A percentile compares a stretch with the other conserved stretches of the same genome.
Conservation (phyloP, 2,888 invertebrate genomes). For the Oeneis ivallda region DNA sequence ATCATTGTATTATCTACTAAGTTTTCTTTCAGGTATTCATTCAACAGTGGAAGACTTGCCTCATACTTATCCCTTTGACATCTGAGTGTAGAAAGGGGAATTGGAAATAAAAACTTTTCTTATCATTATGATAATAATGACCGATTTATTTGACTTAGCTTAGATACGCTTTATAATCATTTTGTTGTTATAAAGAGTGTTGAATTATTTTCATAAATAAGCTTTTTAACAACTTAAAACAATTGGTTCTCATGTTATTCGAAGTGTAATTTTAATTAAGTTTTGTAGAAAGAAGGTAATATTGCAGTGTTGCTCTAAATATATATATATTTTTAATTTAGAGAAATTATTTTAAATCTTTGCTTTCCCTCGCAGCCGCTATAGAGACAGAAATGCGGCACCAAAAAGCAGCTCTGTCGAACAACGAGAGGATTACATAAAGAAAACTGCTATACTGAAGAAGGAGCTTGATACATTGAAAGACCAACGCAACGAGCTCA, state of each 20-base stretch:
- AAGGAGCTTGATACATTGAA: slow-evolving; percentile 90
- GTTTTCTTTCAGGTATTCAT: slow-evolving; percentile 1
- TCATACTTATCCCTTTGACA: background rate
- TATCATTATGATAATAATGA: background rate
- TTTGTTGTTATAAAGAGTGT: background rate
- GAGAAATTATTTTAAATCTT: background rate
- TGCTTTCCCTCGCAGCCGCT: slow-evolving; percentile 72
- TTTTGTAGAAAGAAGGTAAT: background rate
- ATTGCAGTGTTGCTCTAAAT: slow-evolving; percentile 44
- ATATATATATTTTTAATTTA: slow-evolving; percentile 8
- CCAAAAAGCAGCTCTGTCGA: slow-evolving; percentile 89
- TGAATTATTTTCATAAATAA: background rate
- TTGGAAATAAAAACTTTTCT: no score
- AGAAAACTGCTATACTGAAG: slow-evolving; percentile 87
- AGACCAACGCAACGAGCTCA: slow-evolving; percentile 89
- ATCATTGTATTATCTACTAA: background rate
- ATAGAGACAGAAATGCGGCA: slow-evolving; percentile 91
- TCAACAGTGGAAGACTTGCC: background rate
- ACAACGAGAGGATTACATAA: slow-evolving; percentile 91
- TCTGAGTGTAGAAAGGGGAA: no score
- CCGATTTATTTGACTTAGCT: background rate
- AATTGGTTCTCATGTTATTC: background rate
- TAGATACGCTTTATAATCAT: background rate
- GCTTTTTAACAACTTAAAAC: background rate
- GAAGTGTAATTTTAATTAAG: no score